Percentiles rank a stretch among this genome's conserved stretches.
These are phyloP conservation scores for Sycophaga agraensis DNA, from an alignment of 1,140 invertebrate species.

Conservation along the genomic window DNA sequence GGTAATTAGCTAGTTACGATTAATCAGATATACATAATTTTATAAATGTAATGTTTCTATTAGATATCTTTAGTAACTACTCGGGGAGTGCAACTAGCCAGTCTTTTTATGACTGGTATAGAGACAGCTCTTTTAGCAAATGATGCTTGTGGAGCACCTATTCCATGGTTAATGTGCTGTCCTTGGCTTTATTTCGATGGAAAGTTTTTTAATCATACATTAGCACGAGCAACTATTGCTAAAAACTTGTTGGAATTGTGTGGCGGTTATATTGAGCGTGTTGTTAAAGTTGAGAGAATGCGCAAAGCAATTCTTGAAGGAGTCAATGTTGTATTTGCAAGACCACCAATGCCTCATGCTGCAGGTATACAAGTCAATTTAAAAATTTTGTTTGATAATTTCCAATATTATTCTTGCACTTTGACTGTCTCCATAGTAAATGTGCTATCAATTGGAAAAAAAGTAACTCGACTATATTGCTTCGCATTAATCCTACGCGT, in stretches of 20 bases:
- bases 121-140: slow-evolving; percentile 86
- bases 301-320: slow-evolving; percentile 84
- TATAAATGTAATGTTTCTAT: slow-evolving; percentile 1
- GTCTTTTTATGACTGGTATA: slow-evolving; percentile 86
- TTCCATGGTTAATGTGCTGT: slow-evolving; percentile 85
- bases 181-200: slow-evolving; percentile 93
- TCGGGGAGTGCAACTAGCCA: slow-evolving; percentile 81
- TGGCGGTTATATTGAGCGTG: slow-evolving; percentile 78
- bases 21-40: background rate
- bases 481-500: too few species aligned
- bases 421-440: too few species aligned
- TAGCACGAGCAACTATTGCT: slow-evolving; percentile 67
- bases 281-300: slow-evolving; percentile 85
- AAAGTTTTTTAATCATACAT: slow-evolving; percentile 84
- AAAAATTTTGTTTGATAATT: background rate
- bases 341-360: slow-evolving; percentile 53
- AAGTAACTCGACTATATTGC: slow-evolving; percentile 35
- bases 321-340: slow-evolving; percentile 64
- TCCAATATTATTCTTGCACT: background rate
- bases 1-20: slow-evolving; percentile 52
- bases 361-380: slow-evolving; percentile 37
- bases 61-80: slow-evolving; percentile 72
- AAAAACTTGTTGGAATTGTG: slow-evolving; percentile 76
- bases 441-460: slow-evolving; percentile 29
- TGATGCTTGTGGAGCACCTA: slow-evolving; percentile 88